These are phyloP conservation scores for Allolobophora icterica DNA, from an alignment of 2,888 invertebrate genomes.

Conservation along the genomic window DNA sequence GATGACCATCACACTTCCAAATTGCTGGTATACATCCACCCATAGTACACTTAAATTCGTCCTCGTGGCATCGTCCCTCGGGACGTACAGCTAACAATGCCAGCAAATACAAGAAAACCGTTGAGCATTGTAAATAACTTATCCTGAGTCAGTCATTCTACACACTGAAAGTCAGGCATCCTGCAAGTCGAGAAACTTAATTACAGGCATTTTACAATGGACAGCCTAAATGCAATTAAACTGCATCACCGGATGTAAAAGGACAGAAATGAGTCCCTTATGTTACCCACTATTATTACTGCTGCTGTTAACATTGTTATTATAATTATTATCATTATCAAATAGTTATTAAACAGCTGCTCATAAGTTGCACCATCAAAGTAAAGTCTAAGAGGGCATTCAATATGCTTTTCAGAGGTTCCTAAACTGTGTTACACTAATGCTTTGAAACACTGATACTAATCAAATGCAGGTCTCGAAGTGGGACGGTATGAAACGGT, in stretches of 20 bases:
- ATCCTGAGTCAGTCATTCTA: neutral
- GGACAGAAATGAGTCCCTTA: too few relatives aligned
- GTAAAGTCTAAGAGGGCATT: too few relatives aligned
- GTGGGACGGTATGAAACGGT: too few relatives aligned
- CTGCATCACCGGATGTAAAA: too few relatives aligned
- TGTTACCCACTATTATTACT: too few relatives aligned
- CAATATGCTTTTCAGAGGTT: neutral
- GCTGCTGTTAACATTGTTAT: too few relatives aligned
- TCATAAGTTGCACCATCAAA: too few relatives aligned
- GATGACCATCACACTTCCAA: constrained; percentile 76
- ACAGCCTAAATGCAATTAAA: too few relatives aligned
- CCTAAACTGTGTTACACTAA: neutral
- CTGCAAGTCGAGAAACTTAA: too few relatives aligned
- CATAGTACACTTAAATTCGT: constrained; percentile 55
- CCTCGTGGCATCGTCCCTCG: constrained; percentile 48
- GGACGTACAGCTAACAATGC: constrained; percentile 50
- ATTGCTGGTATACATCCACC: constrained; percentile 81
- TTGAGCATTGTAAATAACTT: neutral
- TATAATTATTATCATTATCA: neutral
- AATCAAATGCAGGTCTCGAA: too few relatives aligned
- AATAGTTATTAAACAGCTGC: neutral
- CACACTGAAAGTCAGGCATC: neutral
- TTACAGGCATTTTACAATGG: too few relatives aligned
- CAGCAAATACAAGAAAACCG: neutral
- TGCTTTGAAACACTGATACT: neutral